Percentiles rank a stretch among this genome's conserved stretches.
Evolutionary conservation across 2,113 vertebrate species (phyloP).

Genomic region (Dicentrarchus labrax): DNA sequence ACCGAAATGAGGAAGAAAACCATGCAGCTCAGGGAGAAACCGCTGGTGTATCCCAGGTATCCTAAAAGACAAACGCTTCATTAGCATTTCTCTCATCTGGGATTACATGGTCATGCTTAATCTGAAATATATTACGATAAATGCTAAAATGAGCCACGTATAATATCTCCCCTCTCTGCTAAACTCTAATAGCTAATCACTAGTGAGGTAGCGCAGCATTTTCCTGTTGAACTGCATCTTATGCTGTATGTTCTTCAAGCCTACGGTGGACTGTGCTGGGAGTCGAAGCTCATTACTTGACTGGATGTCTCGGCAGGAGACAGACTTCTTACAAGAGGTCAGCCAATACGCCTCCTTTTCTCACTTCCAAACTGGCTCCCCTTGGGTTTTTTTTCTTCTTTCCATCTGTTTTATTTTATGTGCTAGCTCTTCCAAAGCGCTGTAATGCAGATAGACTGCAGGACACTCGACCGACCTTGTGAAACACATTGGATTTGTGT

Average conservation of each 20-base stretch:
- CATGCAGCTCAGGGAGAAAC: slow-evolving; percentile 99
- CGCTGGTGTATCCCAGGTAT: slow-evolving; percentile 98
- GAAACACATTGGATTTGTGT: slow-evolving; percentile 18
- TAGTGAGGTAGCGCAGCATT: background rate
- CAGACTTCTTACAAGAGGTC: slow-evolving; percentile 43
- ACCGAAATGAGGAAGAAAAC: slow-evolving; percentile 97
- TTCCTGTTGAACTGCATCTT: background rate
- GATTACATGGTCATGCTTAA: background rate
- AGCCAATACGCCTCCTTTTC: slow-evolving; percentile 30
- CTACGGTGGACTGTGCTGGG: background rate
- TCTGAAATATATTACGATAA: background rate
- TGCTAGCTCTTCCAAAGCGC: background rate
- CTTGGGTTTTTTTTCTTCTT: slow-evolving; percentile 3
- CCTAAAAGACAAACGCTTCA: slow-evolving; percentile 84
- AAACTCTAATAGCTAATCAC: background rate
- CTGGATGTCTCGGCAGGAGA: slow-evolving; percentile 43
- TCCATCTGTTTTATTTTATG: slow-evolving; percentile 18
- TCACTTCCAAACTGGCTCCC: slow-evolving; percentile 28
- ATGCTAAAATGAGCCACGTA: background rate
- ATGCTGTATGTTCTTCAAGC: background rate
- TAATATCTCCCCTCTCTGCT: background rate
- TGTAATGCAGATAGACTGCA: background rate
- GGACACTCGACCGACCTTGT: background rate
- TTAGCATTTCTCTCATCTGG: slow-evolving; percentile 37
- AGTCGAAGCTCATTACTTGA: slow-evolving; percentile 54